Evolutionary conservation across 2,113 vertebrate genomes (phyloP).

Genomic region (Podiceps cristatus): DNA sequence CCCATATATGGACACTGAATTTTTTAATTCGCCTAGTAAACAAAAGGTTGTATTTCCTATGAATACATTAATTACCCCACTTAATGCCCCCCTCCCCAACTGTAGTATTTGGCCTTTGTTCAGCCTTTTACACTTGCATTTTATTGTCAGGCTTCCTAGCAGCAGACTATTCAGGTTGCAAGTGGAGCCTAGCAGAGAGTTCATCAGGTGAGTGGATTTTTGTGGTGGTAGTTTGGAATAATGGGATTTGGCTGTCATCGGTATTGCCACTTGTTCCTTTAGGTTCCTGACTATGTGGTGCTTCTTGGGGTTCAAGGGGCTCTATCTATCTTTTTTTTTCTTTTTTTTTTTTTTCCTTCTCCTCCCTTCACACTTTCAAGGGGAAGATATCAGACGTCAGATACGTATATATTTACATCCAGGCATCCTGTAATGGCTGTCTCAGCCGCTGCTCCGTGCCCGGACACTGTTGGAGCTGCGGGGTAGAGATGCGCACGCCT

Average conservation of each 20-base stretch:
- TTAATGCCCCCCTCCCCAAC: neutral
- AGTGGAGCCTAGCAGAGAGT: slow-evolving; percentile 20
- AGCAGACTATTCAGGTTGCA: slow-evolving; percentile 31
- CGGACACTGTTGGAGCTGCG: neutral
- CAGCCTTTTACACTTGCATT: slow-evolving; percentile 44
- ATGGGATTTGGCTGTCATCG: neutral
- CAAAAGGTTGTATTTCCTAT: neutral
- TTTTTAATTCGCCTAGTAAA: neutral
- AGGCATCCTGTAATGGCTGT: neutral
- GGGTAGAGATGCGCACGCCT: neutral
- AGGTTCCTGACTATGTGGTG: neutral
- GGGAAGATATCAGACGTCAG: neutral
- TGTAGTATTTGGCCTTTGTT: neutral
- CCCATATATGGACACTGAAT: rapidly evolving
- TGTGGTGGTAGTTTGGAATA: neutral
- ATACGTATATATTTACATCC: neutral
- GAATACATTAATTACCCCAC: neutral
- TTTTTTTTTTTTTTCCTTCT: too few relatives aligned
- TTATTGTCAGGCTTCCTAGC: slow-evolving; percentile 51
- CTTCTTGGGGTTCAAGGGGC: neutral
- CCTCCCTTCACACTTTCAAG: neutral
- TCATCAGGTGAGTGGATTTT: slow-evolving; percentile 35
- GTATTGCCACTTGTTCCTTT: neutral
- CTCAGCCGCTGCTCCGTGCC: neutral
- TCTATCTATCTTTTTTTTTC: neutral